Percentiles rank a stretch among this genome's conserved stretches.
Evolutionary conservation across 2,888 invertebrate genomes (phyloP).

Genomic region (Dioctria rufipes): DNA sequence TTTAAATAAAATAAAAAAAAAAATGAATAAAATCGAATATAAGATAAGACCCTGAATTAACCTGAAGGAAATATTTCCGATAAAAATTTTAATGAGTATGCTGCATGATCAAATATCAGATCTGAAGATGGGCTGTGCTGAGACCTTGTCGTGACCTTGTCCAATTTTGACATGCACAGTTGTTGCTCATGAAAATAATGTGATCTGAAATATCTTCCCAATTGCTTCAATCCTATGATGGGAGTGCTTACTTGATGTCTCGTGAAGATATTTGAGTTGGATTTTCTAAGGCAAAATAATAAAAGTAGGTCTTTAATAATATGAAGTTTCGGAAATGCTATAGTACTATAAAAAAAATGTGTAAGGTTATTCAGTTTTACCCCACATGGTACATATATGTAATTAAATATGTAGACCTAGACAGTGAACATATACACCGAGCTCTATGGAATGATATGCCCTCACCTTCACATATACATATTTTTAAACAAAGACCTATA

Average conservation of each 20-base stretch:
- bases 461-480: too few species aligned
- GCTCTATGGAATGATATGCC: too few species aligned
- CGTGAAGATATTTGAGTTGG: neutral
- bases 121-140: neutral
- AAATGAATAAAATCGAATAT: conserved; percentile 35
- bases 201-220: neutral
- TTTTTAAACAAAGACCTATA: too few species aligned
- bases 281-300: too few species aligned
- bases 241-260: neutral
- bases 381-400: too few species aligned
- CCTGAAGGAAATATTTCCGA: conserved; percentile 31
- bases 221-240: neutral
- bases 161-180: neutral
- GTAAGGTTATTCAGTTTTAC: too few species aligned
- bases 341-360: too few species aligned
- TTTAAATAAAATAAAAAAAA: neutral
- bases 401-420: too few species aligned
- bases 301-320: too few species aligned
- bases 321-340: too few species aligned
- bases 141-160: conserved; percentile 42
- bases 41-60: conserved; percentile 14
- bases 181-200: neutral
- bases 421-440: too few species aligned
- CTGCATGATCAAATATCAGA: conserved; percentile 28
- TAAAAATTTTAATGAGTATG: conserved; percentile 42